Evolutionary conservation across 2,888 invertebrate species (phyloP), one percentile per base, ranked within the genome.

Genomic region (Hypena proboscidalis): DNA sequence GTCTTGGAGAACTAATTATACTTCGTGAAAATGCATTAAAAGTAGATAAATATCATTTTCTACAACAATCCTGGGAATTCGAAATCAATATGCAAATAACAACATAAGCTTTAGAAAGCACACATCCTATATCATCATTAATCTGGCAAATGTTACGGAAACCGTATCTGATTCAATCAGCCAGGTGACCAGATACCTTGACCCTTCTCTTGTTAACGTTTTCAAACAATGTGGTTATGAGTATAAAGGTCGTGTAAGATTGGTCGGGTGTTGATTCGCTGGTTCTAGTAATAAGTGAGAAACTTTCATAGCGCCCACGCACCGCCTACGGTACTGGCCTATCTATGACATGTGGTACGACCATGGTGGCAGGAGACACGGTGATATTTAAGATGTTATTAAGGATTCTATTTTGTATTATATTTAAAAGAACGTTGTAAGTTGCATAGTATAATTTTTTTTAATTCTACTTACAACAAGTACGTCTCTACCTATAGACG

Each of bases 281-380:
- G 72, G 77, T 70, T 74, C 80, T 75, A 75, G 84, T 79, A 84
- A 85, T 87, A 81, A 80, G 83, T 84, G 81, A 78, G 76, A 77
- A 80, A 82, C 80, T 86, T 80, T 81, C 81, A 62, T 44, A 70
- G 73, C 83, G 72, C 90, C 90, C 81, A 90, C 90, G 84, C 83
- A 53, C 58, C 89, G 77, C 89, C 89, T 73, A 89, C 90, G 71
- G 48, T 32, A 49, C 48, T 58, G 59, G 67, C 67, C 70, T 77
- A 71, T 77, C 77, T 77, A 66, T 63, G 73, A 66, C 58, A 57
- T 70, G 63, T 67, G 78, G 74, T 74, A 58, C 52, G 74, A 47
- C 20, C 58, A 67, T 64, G 54, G 80, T 77, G 68, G 23, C 37
- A 30, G 38, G 34, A 46, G 56, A 42, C 11, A 42, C 25, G 46